These are phyloP conservation scores for Solenopsis invicta DNA, from an alignment of 1,140 invertebrate species.

Conservation along the genomic window DNA sequence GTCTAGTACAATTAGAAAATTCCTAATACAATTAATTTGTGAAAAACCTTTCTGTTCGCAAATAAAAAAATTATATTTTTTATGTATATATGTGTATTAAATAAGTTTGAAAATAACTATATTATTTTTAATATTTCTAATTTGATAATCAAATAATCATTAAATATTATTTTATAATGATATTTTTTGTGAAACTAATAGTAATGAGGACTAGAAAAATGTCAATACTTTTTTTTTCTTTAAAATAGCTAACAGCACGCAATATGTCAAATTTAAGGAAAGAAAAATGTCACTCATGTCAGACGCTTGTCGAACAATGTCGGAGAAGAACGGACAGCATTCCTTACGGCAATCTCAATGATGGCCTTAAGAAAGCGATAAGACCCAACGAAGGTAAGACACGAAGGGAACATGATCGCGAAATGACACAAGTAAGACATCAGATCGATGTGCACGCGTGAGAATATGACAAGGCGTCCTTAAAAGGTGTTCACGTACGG, in stretches of 20 bases:
- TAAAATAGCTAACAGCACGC: conserved; percentile 43
- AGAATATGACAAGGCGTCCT: conserved; percentile 33
- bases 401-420: conserved; percentile 27
- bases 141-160: not conserved
- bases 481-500: conserved; percentile 22
- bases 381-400: conserved; percentile 54
- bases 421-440: conserved; percentile 31
- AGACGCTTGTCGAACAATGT: conserved; percentile 24
- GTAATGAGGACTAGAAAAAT: not conserved
- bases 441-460: conserved; percentile 17
- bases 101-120: not conserved
- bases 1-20: not conserved
- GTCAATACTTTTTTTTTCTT: not conserved
- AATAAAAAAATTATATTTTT: not conserved
- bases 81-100: too few species aligned
- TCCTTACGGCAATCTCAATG: conserved; percentile 37
- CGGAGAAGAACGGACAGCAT: conserved; percentile 28
- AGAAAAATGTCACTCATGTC: conserved; percentile 38
- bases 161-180: not conserved
- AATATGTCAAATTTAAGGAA: conserved; percentile 30
- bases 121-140: not conserved
- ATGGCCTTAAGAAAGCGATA: conserved; percentile 61
- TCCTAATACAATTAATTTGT: not conserved
- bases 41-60: not conserved
- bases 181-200: not conserved